Percentiles rank a stretch among this genome's conserved stretches.
phyloP scores from a whole-genome alignment of 2,797 vertebrate species.

The Clarias platycephalus region DNA sequence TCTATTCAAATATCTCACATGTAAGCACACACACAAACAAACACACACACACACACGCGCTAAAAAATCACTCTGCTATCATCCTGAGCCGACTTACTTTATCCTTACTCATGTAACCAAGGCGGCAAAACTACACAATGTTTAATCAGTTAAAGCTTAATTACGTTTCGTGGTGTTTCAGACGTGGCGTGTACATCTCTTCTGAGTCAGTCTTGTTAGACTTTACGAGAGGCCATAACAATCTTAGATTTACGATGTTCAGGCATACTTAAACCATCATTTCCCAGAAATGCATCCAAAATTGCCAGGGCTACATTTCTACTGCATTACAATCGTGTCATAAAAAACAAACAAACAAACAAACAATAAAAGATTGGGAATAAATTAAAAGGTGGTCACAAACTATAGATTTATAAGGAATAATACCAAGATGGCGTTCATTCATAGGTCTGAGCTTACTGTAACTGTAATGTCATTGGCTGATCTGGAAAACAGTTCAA shows the following conservation, averaged over 20 bases:
- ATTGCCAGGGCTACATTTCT: neutral
- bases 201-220: neutral
- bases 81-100: neutral
- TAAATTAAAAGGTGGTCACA: neutral
- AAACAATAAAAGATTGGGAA: neutral
- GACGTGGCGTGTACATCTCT: neutral
- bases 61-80: neutral
- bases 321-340: neutral
- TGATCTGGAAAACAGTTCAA: neutral
- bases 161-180: neutral
- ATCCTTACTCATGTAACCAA: neutral
- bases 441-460: neutral
- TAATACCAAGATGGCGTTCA: neutral
- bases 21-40: constrained; percentile 46
- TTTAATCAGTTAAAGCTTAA: neutral
- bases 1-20: constrained; percentile 25
- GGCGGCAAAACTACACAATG: neutral
- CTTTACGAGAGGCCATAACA: neutral
- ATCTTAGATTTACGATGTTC: neutral
- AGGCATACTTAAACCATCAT: neutral
- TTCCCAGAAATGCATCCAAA: neutral
- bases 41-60: neutral
- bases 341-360: neutral
- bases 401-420: neutral
- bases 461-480: neutral